phyloP scores from a whole-genome alignment of 1,140 invertebrate species.

The Ceratosolen solmsi region DNA sequence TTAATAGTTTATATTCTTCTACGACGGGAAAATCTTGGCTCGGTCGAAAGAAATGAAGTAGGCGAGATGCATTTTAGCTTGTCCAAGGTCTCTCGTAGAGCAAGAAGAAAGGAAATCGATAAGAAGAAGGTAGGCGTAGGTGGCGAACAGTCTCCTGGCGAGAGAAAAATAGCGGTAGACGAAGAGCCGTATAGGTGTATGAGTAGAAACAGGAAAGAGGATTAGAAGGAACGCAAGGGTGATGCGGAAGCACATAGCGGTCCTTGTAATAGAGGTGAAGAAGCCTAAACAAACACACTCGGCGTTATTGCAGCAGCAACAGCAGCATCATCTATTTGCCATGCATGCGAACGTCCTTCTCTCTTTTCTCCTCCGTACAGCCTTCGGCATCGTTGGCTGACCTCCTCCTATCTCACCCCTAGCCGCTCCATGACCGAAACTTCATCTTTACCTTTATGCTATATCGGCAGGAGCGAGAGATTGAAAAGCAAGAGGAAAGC shows the following conservation, averaged over 20 bases:
- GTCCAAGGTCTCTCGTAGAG: no score
- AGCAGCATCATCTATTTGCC: conserved; percentile 45
- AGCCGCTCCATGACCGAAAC: conserved; percentile 35
- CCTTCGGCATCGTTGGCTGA: no score
- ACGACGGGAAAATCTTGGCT: no score
- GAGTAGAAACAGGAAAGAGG: conserved; percentile 14
- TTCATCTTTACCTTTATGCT: conserved; percentile 56
- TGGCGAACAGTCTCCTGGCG: no score
- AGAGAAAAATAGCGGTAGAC: no score
- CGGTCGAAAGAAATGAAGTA: no score
- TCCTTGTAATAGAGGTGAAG: conserved; percentile 63
- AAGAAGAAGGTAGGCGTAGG: neutral
- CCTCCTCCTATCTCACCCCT: conserved; percentile 1
- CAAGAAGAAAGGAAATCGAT: conserved; percentile 11
- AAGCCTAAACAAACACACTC: conserved; percentile 72
- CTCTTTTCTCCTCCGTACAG: conserved; percentile 33
- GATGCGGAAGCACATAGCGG: conserved; percentile 47
- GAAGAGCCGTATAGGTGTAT: no score
- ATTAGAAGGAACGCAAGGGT: conserved; percentile 22
- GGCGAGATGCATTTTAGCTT: no score
- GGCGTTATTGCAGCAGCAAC: conserved; percentile 65
- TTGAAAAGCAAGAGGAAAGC: conserved; percentile 52
- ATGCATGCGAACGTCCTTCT: conserved; percentile 57
- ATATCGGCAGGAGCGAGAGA: conserved; percentile 58
- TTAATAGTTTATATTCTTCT: no score